A percentile compares a stretch with the other conserved stretches of the same genome.
phyloP scores from a whole-genome alignment of 1,140 invertebrate species.

The Helicoverpa armigera region DNA sequence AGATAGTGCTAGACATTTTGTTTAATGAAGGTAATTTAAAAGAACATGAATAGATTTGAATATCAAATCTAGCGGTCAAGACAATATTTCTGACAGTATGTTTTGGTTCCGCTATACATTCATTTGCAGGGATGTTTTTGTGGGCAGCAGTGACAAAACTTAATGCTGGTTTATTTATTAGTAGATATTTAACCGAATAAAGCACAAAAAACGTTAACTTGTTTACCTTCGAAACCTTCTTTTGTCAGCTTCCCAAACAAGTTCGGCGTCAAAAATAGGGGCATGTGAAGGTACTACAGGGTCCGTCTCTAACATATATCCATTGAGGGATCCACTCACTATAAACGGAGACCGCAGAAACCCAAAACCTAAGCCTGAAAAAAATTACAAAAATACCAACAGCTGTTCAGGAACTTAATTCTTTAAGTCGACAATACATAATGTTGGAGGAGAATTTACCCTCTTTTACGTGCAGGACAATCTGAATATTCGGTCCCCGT shows the following conservation, averaged over 20 bases:
- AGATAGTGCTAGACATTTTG: neutral
- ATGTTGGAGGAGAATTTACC: conserved; percentile 55
- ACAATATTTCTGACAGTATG: no score
- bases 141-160: neutral
- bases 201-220: neutral
- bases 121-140: neutral
- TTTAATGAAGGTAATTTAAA: neutral
- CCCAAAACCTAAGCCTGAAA: conserved; percentile 80
- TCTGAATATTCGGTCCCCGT: conserved; percentile 79
- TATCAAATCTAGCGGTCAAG: no score
- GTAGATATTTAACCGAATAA: neutral
- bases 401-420: neutral
- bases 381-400: conserved; percentile 40
- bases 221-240: conserved; percentile 78
- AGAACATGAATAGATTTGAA: neutral
- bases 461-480: conserved; percentile 81
- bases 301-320: conserved; percentile 82
- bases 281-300: conserved; percentile 76
- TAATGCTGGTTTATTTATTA: no score
- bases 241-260: conserved; percentile 84
- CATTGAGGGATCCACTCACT: conserved; percentile 80
- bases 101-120: no score
- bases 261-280: conserved; percentile 80
- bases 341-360: conserved; percentile 76
- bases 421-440: neutral